These are phyloP conservation scores for Acridotheres tristis DNA, from an alignment of 2,797 vertebrate species.

Conservation along the genomic window DNA sequence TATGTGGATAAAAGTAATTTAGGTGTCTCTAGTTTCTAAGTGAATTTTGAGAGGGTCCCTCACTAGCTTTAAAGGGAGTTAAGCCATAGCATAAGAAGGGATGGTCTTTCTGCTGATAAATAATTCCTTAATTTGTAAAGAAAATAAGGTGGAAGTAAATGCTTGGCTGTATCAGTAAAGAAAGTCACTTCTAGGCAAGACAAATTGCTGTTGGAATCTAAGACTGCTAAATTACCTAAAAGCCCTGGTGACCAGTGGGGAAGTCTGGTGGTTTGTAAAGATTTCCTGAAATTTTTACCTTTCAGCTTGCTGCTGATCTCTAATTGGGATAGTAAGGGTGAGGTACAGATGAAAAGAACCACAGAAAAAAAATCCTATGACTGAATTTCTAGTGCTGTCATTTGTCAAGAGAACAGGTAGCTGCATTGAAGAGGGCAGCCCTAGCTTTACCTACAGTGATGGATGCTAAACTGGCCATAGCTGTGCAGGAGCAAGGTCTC, in stretches of 20 bases:
- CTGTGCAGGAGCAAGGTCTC: not conserved
- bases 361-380: not conserved
- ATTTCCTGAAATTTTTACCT: too few species aligned
- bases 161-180: not conserved
- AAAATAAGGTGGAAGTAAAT: not conserved
- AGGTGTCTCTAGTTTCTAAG: not conserved
- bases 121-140: not conserved
- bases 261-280: not conserved
- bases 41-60: not conserved
- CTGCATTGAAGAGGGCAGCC: not conserved
- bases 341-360: not conserved
- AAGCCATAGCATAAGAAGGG: not conserved
- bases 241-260: not conserved
- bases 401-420: not conserved
- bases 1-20: not conserved
- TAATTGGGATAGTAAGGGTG: not conserved
- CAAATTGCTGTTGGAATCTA: not conserved
- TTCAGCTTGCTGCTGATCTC: not conserved
- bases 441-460: not conserved
- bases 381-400: not conserved
- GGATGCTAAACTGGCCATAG: not conserved
- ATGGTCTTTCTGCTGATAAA: not conserved
- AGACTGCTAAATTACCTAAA: not conserved
- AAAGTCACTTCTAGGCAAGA: not conserved
- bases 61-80: not conserved